phyloP scores from a whole-genome alignment of 2,113 vertebrate species.

The Delphinapterus leucas region DNA sequence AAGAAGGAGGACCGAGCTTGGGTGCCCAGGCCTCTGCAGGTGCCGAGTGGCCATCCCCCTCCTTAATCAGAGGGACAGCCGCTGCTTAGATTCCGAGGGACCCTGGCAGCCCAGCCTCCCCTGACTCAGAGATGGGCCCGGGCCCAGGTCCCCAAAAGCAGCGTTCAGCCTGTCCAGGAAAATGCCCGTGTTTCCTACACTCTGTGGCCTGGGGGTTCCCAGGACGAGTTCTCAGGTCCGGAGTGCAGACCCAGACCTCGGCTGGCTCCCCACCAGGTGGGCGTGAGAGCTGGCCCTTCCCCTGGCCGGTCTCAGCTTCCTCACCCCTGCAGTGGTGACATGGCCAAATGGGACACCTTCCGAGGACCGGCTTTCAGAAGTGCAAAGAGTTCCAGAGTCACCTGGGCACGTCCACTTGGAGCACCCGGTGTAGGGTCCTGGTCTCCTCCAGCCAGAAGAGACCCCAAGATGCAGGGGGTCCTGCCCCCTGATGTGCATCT shows the following conservation, averaged over 20 bases:
- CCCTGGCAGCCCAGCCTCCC: accelerated
- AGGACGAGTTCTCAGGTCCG: accelerated
- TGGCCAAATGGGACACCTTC: accelerated
- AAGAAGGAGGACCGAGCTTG: neutral
- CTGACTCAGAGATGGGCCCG: accelerated
- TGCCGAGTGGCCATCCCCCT: accelerated
- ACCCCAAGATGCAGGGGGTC: neutral
- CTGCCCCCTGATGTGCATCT: accelerated
- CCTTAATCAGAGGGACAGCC: neutral
- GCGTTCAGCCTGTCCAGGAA: neutral
- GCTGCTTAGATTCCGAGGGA: neutral
- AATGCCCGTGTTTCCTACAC: no score
- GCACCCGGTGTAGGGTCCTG: accelerated
- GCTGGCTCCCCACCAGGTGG: neutral
- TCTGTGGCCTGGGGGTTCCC: neutral
- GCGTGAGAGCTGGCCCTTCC: neutral
- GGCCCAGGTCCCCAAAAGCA: neutral
- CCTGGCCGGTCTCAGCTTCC: neutral
- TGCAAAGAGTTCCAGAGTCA: no score
- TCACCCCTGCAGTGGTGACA: accelerated
- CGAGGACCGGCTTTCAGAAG: accelerated
- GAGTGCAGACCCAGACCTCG: neutral
- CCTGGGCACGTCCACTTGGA: accelerated
- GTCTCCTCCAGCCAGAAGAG: neutral
- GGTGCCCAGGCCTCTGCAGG: neutral